Evolutionary conservation across 2,888 invertebrate genomes (phyloP).

Genomic region (Phyto melanocephala): DNA sequence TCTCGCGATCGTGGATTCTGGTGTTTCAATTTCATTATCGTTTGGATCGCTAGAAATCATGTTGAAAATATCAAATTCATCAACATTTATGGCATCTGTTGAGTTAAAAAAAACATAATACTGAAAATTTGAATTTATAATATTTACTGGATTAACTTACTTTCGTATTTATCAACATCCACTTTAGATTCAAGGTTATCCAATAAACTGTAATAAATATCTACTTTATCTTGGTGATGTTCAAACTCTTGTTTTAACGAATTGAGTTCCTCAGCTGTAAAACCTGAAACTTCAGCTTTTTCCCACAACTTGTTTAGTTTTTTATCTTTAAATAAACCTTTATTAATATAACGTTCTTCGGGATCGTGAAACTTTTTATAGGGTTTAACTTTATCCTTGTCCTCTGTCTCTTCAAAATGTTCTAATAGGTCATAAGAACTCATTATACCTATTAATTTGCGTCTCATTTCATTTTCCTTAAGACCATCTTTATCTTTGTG

Average conservation of each 20-base stretch:
- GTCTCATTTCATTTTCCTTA: conserved; percentile 88
- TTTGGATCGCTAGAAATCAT: conserved; percentile 82
- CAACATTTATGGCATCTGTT: conserved; percentile 86
- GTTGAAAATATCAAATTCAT: conserved; percentile 87
- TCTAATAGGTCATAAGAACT: conserved; percentile 88
- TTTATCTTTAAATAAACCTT: conserved; percentile 92
- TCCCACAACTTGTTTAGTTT: conserved; percentile 93
- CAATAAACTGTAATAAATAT: conserved; percentile 90
- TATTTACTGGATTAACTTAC: conserved; percentile 78
- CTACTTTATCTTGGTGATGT: conserved; percentile 95
- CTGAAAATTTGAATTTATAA: not conserved
- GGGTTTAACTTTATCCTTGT: conserved; percentile 79
- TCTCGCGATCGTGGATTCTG: conserved; percentile 76
- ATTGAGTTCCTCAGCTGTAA: conserved; percentile 89
- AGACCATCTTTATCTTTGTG: conserved; percentile 92
- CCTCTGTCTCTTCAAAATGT: conserved; percentile 86
- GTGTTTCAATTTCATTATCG: conserved; percentile 80
- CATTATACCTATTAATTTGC: conserved; percentile 90
- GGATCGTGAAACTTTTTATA: conserved; percentile 77
- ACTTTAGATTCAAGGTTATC: conserved; percentile 82
- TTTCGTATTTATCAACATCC: conserved; percentile 82
- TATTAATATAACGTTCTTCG: conserved; percentile 83
- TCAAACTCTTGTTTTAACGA: conserved; percentile 92
- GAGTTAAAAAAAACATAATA: not conserved
- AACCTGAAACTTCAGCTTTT: conserved; percentile 93